phyloP scores from a whole-genome alignment of 2,797 vertebrate genomes.

The Toxotes lorentzi region DNA sequence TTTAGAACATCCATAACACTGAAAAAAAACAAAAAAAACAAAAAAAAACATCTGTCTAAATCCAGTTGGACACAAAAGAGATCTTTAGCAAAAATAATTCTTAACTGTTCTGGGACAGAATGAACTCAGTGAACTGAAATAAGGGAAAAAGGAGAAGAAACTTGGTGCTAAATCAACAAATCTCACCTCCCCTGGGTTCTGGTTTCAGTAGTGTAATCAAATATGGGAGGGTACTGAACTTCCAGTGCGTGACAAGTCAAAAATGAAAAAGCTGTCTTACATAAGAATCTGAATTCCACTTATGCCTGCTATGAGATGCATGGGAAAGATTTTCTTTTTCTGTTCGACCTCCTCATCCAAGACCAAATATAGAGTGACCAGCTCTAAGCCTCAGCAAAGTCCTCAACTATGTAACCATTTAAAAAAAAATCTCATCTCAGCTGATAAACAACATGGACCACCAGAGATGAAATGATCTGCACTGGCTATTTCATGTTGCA shows the following conservation, averaged over 20 bases:
- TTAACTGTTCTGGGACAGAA: constrained; percentile 20
- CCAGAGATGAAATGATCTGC: constrained; percentile 36
- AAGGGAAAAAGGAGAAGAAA: constrained; percentile 36
- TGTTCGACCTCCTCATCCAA: constrained; percentile 26
- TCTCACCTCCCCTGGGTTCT: constrained; percentile 30
- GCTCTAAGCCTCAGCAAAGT: constrained; percentile 25
- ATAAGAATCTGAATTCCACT: constrained; percentile 55
- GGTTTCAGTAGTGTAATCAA: constrained; percentile 44
- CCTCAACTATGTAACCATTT: constrained; percentile 7
- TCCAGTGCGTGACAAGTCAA: constrained; percentile 45
- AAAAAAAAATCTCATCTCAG: constrained; percentile 42
- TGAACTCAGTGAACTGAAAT: constrained; percentile 38
- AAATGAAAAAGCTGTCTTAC: constrained; percentile 50
- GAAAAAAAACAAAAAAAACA: neutral
- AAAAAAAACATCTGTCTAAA: neutral
- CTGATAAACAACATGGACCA: constrained; percentile 62
- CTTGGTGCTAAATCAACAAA: constrained; percentile 46
- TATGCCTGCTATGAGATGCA: constrained; percentile 26
- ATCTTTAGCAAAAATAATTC: constrained; percentile 4
- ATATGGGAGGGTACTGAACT: constrained; percentile 15
- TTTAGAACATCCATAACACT: constrained; percentile 8
- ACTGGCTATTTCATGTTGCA: constrained; percentile 19
- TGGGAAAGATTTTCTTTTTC: constrained; percentile 34
- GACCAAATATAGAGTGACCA: constrained; percentile 49
- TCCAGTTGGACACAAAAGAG: constrained; percentile 4